phyloP scores from a whole-genome alignment of 2,888 invertebrate species.

The Blastobasis lacticolella region DNA sequence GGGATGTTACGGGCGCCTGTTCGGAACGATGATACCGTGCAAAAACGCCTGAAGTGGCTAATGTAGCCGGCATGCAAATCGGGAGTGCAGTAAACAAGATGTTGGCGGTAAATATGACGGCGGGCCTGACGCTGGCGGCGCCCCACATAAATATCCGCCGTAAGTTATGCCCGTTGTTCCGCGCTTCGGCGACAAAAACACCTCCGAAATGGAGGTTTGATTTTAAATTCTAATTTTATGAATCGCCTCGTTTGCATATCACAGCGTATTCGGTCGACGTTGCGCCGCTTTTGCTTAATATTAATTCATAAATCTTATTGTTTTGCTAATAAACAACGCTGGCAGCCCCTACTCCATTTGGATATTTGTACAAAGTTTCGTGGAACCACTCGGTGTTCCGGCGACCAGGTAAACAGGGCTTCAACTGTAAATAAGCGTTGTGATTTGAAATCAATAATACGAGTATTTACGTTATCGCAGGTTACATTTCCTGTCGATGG shows the following conservation, averaged over 20 bases:
- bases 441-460: too few species aligned
- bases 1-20: too few species aligned
- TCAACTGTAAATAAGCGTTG: too few species aligned
- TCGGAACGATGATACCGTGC: too few species aligned
- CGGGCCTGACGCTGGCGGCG: conserved; percentile 49
- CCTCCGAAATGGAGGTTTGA: conserved; percentile 58
- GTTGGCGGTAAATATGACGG: conserved; percentile 50
- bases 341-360: neutral
- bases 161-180: conserved; percentile 53
- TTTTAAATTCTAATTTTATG: conserved; percentile 71
- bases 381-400: too few species aligned
- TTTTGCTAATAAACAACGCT: neutral
- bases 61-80: conserved; percentile 21
- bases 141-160: conserved; percentile 55
- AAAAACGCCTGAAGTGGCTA: neutral
- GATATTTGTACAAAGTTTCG: too few species aligned
- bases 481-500: too few species aligned
- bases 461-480: too few species aligned
- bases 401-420: too few species aligned
- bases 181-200: conserved; percentile 52
- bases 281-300: too few species aligned
- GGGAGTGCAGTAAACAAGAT: conserved; percentile 29
- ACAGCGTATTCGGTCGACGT: conserved; percentile 21
- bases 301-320: too few species aligned
- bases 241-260: conserved; percentile 61